Conservation (phyloP, 2,113 vertebrate genomes). For the Chamaetylas fuelleborni region DNA sequence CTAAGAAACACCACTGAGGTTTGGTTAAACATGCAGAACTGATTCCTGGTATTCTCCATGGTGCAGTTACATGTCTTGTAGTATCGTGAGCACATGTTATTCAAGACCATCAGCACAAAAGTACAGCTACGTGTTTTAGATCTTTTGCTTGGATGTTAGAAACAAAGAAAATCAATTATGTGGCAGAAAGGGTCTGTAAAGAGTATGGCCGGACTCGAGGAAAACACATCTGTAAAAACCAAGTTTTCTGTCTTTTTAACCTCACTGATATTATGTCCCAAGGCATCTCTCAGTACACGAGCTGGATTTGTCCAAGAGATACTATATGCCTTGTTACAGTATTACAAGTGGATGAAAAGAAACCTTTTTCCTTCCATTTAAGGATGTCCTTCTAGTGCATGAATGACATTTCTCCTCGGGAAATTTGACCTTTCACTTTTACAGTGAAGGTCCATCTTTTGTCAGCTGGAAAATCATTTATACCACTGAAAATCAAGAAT, state of each 20-base stretch:
- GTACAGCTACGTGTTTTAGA: neutral
- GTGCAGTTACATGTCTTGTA: neutral
- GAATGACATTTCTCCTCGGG: neutral
- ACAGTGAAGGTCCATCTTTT: neutral
- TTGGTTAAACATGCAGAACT: neutral
- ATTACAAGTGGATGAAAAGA: neutral
- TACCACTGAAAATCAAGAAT: neutral
- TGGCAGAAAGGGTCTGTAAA: neutral
- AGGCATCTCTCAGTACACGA: neutral
- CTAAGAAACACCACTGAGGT: neutral
- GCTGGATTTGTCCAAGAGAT: neutral
- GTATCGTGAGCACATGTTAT: neutral
- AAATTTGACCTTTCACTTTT: neutral
- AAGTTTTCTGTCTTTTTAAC: neutral
- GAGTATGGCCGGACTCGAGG: neutral
- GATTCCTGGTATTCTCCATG: neutral
- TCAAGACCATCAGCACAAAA: neutral
- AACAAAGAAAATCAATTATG: neutral
- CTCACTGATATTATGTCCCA: neutral
- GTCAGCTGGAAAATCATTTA: neutral
- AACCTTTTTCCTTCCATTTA: neutral
- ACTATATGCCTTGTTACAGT: neutral
- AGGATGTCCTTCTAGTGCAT: neutral
- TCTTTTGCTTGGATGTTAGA: neutral
- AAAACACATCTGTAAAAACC: neutral